These are phyloP conservation scores for Nomada fucata DNA, from an alignment of 2,888 invertebrate species.

Conservation along the genomic window DNA sequence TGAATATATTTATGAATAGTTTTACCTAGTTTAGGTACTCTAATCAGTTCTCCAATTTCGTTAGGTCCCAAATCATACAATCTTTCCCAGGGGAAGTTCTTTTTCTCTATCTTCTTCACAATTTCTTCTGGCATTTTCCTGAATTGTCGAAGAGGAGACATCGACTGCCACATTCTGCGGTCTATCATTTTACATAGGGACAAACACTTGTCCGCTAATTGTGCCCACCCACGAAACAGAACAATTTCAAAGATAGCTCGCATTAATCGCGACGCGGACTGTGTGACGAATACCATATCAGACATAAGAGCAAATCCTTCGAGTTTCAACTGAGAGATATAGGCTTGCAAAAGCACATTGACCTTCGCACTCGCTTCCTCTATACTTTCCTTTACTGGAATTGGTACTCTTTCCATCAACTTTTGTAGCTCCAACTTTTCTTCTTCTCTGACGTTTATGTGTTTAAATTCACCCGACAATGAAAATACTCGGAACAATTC, in stretches of 20 bases:
- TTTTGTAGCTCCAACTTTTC: constrained; percentile 98
- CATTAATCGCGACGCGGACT: constrained; percentile 97
- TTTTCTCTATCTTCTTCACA: constrained; percentile 98
- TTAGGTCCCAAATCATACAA: constrained; percentile 98
- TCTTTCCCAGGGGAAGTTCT: constrained; percentile 96
- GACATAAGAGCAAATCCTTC: constrained; percentile 99
- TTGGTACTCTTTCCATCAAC: constrained; percentile 96
- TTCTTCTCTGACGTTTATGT: constrained; percentile 96
- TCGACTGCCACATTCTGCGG: constrained; percentile 99
- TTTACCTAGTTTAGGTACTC: constrained; percentile 96
- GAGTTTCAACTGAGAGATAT: constrained; percentile 98
- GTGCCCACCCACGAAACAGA: constrained; percentile 96
- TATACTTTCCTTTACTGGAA: constrained; percentile 99
- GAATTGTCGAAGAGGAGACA: constrained; percentile 99
- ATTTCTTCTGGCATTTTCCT: constrained; percentile 98
- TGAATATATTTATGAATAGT: constrained; percentile 98
- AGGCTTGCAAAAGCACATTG: constrained; percentile 97
- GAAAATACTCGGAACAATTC: constrained; percentile 99
- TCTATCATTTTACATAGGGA: constrained; percentile 99
- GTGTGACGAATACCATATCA: constrained; percentile 99
- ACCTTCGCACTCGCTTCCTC: constrained; percentile 99
- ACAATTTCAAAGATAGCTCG: constrained; percentile 99
- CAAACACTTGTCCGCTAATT: constrained; percentile 97
- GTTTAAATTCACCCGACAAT: constrained; percentile 97
- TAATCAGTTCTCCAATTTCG: constrained; percentile 97